Evolutionary conservation across 2,797 vertebrate species (phyloP).

Genomic region (Tapirus indicus): DNA sequence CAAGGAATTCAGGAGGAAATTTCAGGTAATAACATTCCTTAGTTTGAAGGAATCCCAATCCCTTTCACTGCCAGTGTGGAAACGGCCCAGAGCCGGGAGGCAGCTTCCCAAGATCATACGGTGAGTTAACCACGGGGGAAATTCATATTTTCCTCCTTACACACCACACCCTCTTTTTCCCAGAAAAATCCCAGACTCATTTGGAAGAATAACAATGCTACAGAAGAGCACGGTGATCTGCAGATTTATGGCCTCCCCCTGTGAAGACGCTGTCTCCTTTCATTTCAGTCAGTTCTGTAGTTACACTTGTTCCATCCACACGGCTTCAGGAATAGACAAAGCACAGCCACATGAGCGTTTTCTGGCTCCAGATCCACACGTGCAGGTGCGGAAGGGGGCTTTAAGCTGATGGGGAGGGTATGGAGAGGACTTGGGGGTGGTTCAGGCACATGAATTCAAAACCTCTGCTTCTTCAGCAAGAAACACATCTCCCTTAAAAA

Average conservation of each 20-base stretch:
- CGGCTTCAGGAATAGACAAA: accelerated
- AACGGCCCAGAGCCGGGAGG: background rate
- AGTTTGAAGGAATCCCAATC: background rate
- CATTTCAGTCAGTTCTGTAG: accelerated
- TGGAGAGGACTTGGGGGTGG: accelerated
- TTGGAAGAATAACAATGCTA: background rate
- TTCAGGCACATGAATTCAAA: background rate
- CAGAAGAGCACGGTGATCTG: accelerated
- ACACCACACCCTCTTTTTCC: background rate
- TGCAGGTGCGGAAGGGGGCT: accelerated
- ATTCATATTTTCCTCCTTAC: background rate
- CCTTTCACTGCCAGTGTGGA: background rate
- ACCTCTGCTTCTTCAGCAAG: background rate
- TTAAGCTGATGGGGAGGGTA: accelerated
- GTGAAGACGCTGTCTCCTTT: background rate
- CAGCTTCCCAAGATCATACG: background rate
- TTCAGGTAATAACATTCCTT: background rate
- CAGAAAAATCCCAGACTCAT: background rate
- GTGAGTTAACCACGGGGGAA: background rate
- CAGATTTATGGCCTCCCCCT: background rate
- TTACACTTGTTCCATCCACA: accelerated
- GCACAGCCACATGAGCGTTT: accelerated
- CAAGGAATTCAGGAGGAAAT: background rate
- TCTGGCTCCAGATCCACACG: accelerated
- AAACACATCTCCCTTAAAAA: background rate